A percentile compares a stretch with the other conserved stretches of the same genome.
Evolutionary conservation across 1,140 invertebrate genomes (phyloP).

Genomic region (Pseudomyrmex gracilis): DNA sequence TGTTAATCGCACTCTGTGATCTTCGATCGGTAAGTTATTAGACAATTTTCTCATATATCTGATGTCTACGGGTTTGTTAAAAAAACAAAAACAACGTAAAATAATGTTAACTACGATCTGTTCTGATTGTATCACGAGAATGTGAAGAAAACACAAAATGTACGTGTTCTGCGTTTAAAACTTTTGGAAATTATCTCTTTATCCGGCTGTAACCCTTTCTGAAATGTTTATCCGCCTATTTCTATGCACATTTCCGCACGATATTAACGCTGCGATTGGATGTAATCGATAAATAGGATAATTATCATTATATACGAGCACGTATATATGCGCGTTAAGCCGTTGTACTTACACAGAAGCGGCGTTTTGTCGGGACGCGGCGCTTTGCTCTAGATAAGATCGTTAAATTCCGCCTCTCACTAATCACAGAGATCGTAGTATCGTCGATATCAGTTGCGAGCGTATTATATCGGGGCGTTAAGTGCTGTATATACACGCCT

Average conservation of each 20-base stretch:
- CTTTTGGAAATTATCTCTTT: background rate
- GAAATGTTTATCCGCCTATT: background rate
- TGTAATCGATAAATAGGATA: constrained; percentile 12
- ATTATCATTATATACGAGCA: constrained; percentile 2
- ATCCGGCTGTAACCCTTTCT: background rate
- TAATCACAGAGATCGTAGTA: constrained; percentile 13
- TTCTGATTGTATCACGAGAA: too few species aligned
- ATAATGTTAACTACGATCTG: too few species aligned
- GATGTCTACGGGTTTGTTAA: background rate
- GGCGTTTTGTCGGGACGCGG: constrained; percentile 12
- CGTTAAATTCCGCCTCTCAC: constrained; percentile 35
- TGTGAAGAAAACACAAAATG: too few species aligned
- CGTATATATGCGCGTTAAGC: background rate
- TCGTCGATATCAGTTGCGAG: constrained; percentile 17
- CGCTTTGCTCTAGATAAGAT: constrained; percentile 24
- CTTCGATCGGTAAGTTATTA: too few species aligned
- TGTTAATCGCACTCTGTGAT: background rate
- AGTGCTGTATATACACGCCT: background rate
- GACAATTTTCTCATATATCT: background rate
- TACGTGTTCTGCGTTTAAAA: background rate
- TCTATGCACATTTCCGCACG: background rate
- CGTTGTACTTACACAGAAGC: constrained; percentile 9
- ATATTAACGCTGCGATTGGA: constrained; percentile 25
- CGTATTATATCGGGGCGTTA: background rate
- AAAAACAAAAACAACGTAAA: background rate